Percentiles rank a stretch among this genome's conserved stretches.
These are phyloP conservation scores for Toxotes lorentzi DNA, from an alignment of 2,797 vertebrate species.

Conservation along the genomic window DNA sequence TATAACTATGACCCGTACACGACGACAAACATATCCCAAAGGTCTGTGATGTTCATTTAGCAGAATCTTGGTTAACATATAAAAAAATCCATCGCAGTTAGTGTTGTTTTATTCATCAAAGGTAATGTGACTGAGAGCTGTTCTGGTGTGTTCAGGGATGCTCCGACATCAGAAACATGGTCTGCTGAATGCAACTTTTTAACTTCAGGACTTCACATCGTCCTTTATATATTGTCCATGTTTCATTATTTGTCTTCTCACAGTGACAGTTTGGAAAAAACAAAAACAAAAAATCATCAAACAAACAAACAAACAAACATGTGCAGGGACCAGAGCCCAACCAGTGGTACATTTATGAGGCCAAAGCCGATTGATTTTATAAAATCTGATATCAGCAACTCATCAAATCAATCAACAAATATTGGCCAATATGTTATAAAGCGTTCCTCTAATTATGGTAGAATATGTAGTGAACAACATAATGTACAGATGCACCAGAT, in stretches of 20 bases:
- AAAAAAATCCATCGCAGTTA: background rate
- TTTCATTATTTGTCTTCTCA: background rate
- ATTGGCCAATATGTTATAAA: background rate
- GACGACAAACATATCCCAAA: background rate
- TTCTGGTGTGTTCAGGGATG: background rate
- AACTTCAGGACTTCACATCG: background rate
- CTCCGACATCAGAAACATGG: background rate
- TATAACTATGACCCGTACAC: conserved; percentile 23
- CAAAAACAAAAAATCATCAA: background rate
- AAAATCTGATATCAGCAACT: background rate
- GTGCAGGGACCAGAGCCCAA: too few relatives aligned
- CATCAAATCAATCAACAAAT: too few relatives aligned
- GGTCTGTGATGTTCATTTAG: background rate
- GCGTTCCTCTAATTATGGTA: background rate
- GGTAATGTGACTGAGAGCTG: background rate
- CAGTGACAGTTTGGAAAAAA: background rate
- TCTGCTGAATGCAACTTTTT: background rate
- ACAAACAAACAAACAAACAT: too few relatives aligned
- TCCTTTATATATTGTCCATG: background rate
- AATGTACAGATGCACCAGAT: background rate
- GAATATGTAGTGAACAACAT: too few relatives aligned
- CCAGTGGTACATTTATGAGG: background rate
- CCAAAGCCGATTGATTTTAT: background rate
- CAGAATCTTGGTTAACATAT: background rate
- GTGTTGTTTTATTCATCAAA: background rate